Conservation (phyloP, 1,140 invertebrate genomes). For the Araneus ventricosus region DNA sequence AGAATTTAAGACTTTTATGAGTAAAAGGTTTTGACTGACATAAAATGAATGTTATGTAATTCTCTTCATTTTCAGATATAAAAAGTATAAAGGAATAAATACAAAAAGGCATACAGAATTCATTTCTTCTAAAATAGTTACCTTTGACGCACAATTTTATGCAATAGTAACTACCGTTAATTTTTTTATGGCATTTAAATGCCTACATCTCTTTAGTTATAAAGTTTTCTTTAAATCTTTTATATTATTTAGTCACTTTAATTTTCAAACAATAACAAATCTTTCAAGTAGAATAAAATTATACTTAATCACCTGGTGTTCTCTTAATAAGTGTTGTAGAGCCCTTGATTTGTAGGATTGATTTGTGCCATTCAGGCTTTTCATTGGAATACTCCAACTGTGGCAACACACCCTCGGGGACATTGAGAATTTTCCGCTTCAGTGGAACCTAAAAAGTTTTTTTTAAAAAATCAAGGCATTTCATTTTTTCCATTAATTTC, state of each 20-base stretch:
- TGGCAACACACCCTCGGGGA: slow-evolving; percentile 27
- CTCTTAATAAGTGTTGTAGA: slow-evolving; percentile 12
- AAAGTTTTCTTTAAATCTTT: background rate
- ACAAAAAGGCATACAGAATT: too few species aligned
- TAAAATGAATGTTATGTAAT: too few species aligned
- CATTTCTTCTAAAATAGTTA: too few species aligned
- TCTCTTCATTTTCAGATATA: too few species aligned
- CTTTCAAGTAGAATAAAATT: background rate
- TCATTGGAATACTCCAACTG: slow-evolving; percentile 9
- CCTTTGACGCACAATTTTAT: too few species aligned
- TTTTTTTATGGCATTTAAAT: background rate
- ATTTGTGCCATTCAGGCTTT: slow-evolving; percentile 64
- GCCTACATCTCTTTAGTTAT: background rate
- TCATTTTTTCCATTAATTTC: background rate
- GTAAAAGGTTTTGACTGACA: too few species aligned
- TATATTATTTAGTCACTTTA: background rate
- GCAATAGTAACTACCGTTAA: too few species aligned
- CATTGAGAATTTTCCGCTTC: background rate
- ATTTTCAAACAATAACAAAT: background rate
- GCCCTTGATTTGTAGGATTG: slow-evolving; percentile 10
- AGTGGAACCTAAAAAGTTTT: background rate
- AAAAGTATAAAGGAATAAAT: too few species aligned
- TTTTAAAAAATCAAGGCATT: background rate
- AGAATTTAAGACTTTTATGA: too few species aligned
- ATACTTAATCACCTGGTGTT: background rate